These are phyloP conservation scores for Pseudomugil tenellus DNA, from an alignment of 2,797 vertebrate species.

Conservation along the genomic window DNA sequence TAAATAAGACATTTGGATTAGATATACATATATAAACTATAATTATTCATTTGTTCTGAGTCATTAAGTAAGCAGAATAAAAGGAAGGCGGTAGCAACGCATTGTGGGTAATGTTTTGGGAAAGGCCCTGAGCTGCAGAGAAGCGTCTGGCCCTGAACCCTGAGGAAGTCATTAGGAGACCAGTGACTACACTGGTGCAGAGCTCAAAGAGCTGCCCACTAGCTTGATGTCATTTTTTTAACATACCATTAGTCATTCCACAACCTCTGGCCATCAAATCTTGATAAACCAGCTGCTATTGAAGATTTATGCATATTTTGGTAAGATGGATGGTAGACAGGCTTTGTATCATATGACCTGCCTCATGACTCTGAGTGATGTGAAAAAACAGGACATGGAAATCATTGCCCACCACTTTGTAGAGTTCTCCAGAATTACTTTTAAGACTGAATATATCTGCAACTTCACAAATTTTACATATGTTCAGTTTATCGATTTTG, in stretches of 20 bases:
- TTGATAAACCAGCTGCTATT: constrained; percentile 44
- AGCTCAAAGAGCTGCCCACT: constrained; percentile 61
- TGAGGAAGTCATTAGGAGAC: constrained; percentile 76
- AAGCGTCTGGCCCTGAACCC: constrained; percentile 51
- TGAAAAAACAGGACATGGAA: background rate
- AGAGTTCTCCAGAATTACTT: background rate
- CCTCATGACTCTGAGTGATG: background rate
- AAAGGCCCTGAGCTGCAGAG: constrained; percentile 29
- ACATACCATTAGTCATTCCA: constrained; percentile 70
- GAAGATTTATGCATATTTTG: constrained; percentile 43
- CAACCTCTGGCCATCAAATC: constrained; percentile 60
- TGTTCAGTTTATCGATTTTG: no score
- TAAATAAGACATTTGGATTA: background rate
- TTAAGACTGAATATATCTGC: background rate
- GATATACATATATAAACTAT: background rate
- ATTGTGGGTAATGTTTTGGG: background rate
- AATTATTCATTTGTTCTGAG: background rate
- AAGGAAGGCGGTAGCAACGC: constrained; percentile 15
- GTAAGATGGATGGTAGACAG: constrained; percentile 11
- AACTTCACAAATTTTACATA: background rate
- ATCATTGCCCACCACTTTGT: background rate
- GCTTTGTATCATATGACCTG: background rate
- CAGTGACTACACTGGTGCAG: constrained; percentile 74
- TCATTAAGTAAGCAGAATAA: constrained; percentile 47
- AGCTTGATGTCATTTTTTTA: constrained; percentile 80